Evolutionary conservation across 2,797 vertebrate species (phyloP).

Genomic region (Acrossocheilus wenchowensis): DNA sequence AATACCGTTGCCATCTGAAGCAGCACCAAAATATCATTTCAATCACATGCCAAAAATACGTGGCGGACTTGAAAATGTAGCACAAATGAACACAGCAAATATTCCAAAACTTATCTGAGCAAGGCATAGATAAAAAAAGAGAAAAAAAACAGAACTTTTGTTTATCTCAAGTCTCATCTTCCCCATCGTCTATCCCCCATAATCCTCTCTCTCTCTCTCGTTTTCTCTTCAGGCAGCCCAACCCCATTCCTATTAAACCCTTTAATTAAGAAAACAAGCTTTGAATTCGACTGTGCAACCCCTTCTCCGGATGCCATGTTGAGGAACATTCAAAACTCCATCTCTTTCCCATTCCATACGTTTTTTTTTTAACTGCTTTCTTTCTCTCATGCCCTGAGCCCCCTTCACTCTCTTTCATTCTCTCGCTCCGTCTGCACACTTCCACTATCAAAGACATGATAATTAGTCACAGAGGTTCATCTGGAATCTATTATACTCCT

Average conservation of each 20-base stretch:
- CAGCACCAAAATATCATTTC: constrained; percentile 36
- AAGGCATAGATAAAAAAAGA: constrained; percentile 30
- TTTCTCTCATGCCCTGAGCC: constrained; percentile 46
- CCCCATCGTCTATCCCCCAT: constrained; percentile 41
- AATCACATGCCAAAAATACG: constrained; percentile 37
- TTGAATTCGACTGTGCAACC: constrained; percentile 75
- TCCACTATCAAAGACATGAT: constrained; percentile 82
- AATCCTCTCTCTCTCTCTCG: constrained; percentile 35
- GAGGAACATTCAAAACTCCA: constrained; percentile 65
- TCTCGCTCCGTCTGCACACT: constrained; percentile 63
- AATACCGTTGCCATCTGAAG: constrained; percentile 33
- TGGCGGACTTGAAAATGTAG: constrained; percentile 36
- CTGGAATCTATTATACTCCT: constrained; percentile 77
- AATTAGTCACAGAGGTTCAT: constrained; percentile 82
- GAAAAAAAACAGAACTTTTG: constrained; percentile 28
- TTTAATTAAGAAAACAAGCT: constrained; percentile 77
- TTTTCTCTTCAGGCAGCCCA: constrained; percentile 49
- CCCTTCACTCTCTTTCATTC: constrained; percentile 44
- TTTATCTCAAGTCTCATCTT: constrained; percentile 52
- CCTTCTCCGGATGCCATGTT: constrained; percentile 69
- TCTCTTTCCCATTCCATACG: constrained; percentile 67
- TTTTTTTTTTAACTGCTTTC: neutral
- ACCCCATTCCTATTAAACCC: constrained; percentile 55
- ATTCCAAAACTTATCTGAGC: constrained; percentile 48
- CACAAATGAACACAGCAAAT: constrained; percentile 21